A percentile compares a stretch with the other conserved stretches of the same genome.
Conservation (phyloP, 2,797 vertebrate species). For the Onychomys arenicola region DNA sequence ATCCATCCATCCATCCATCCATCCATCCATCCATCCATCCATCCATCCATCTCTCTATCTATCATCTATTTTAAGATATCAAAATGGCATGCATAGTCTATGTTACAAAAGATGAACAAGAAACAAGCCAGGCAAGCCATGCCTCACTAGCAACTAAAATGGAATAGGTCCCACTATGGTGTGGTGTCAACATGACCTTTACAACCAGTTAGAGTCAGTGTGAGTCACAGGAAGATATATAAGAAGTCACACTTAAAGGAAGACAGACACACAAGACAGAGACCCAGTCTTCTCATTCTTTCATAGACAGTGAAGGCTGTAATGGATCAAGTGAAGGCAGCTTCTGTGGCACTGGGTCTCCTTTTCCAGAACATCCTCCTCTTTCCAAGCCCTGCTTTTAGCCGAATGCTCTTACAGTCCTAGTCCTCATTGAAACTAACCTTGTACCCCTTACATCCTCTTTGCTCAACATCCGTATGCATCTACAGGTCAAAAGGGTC, state of each 20-base stretch:
- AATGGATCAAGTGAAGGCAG: neutral
- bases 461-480: neutral
- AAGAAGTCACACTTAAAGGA: neutral
- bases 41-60: no score
- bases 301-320: neutral
- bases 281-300: neutral
- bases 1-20: no score
- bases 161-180: neutral
- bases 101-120: constrained; percentile 34
- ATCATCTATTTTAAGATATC: neutral
- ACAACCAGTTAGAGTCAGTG: neutral
- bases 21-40: no score
- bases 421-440: neutral
- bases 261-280: neutral
- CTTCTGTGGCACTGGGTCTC: fast-evolving
- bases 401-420: no score
- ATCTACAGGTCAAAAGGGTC: neutral
- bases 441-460: neutral
- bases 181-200: constrained; percentile 31
- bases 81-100: neutral
- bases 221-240: neutral
- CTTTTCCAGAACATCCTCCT: neutral
- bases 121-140: constrained; percentile 36
- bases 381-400: neutral
- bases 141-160: constrained; percentile 52